Percentiles rank a stretch among this genome's conserved stretches.
phyloP scores from a whole-genome alignment of 2,888 invertebrate genomes.

The Ophioninae sp. region DNA sequence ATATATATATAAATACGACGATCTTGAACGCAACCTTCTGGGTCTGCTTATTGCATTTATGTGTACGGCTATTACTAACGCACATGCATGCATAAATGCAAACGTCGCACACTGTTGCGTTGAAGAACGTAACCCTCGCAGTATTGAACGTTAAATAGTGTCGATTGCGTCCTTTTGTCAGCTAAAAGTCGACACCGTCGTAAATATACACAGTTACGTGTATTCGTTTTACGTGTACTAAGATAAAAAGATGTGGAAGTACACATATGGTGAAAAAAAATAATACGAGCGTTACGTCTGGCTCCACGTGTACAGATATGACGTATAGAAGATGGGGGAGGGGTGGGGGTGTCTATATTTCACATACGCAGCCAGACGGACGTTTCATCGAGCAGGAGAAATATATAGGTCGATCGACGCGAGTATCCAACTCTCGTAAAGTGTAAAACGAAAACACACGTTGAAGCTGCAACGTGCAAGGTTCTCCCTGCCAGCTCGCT shows the following conservation, averaged over 20 bases:
- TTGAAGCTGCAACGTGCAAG: slow-evolving; percentile 38
- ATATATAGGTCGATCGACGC: slow-evolving; percentile 54
- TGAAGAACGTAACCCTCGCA: slow-evolving; percentile 11
- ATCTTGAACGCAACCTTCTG: too few species aligned
- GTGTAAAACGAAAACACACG: slow-evolving; percentile 52
- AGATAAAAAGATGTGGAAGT: background rate
- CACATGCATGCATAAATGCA: background rate
- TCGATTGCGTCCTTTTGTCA: slow-evolving; percentile 8
- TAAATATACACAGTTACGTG: slow-evolving; percentile 1
- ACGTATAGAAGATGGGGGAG: background rate
- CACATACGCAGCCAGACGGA: slow-evolving; percentile 16
- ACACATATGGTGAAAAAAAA: background rate
- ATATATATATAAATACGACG: too few species aligned
- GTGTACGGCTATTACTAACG: background rate
- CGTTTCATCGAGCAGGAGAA: slow-evolving; percentile 41
- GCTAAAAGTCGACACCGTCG: background rate
- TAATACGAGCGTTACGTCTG: background rate
- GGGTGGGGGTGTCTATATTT: background rate
- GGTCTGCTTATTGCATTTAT: background rate
- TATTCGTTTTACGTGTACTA: background rate
- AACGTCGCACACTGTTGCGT: background rate
- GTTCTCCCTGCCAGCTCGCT: slow-evolving; percentile 30
- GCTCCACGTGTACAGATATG: background rate
- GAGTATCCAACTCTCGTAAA: slow-evolving; percentile 52
- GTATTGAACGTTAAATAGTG: background rate